A percentile compares a stretch with the other conserved stretches of the same genome.
Evolutionary conservation across 2,113 vertebrate species (phyloP).

Genomic region (Myiagra hebetior): DNA sequence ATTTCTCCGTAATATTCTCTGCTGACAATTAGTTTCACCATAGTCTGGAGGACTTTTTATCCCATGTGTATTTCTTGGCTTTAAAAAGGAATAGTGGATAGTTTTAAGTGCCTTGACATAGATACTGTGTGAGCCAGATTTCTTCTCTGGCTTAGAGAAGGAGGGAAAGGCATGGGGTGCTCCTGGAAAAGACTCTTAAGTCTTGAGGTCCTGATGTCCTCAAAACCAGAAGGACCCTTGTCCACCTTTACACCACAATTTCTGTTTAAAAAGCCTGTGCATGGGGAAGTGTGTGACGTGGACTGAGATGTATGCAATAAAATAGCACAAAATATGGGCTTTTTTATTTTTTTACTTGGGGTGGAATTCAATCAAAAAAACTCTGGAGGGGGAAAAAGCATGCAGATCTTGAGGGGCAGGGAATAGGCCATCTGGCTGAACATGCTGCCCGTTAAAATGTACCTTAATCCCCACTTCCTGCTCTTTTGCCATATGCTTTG

Average conservation of each 20-base stretch:
- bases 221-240: background rate
- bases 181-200: background rate
- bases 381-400: background rate
- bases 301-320: background rate
- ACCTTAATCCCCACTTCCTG: constrained; percentile 65
- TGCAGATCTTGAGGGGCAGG: constrained; percentile 1
- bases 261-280: background rate
- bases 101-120: background rate
- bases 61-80: background rate
- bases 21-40: background rate
- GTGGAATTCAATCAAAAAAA: constrained; percentile 27
- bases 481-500: constrained; percentile 45
- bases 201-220: background rate
- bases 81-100: background rate
- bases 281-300: background rate
- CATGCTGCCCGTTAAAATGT: constrained; percentile 39
- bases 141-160: background rate
- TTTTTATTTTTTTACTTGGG: background rate
- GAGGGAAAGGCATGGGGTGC: background rate
- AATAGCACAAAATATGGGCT: background rate
- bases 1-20: background rate
- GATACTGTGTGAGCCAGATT: background rate
- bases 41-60: background rate
- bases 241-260: background rate
- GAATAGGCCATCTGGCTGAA: constrained; percentile 52